Evolutionary conservation across 2,113 vertebrate genomes (phyloP).

Genomic region (Callaeas wilsoni): DNA sequence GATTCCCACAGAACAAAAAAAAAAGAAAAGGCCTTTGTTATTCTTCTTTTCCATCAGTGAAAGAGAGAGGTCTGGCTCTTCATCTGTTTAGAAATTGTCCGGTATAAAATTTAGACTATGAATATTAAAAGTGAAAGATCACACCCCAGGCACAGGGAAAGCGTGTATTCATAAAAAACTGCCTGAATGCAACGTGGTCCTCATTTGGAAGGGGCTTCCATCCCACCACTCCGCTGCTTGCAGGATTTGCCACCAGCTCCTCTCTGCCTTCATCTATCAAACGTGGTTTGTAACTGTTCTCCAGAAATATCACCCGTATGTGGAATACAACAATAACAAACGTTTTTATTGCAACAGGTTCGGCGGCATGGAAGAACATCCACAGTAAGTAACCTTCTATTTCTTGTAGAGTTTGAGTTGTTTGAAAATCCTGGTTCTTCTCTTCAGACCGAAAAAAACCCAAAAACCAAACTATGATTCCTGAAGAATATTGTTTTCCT

Average conservation of each 20-base stretch:
- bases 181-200: neutral
- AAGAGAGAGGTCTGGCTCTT: neutral
- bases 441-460: neutral
- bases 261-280: conserved; percentile 32
- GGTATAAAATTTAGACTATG: neutral
- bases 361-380: conserved; percentile 42
- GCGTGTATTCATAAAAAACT: neutral
- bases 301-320: conserved; percentile 16
- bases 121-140: conserved; percentile 17
- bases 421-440: neutral
- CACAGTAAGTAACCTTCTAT: conserved; percentile 69
- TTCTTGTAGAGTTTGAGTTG: neutral
- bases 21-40: conserved; percentile 57
- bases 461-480: neutral
- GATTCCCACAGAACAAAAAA: neutral
- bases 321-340: conserved; percentile 62
- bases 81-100: neutral
- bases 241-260: conserved; percentile 31
- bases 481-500: neutral
- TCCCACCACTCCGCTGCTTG: neutral
- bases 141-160: neutral
- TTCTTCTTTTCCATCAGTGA: neutral
- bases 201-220: conserved; percentile 27
- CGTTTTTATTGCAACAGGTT: conserved; percentile 78
- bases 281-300: neutral